Percentiles rank a stretch among this genome's conserved stretches.
Evolutionary conservation across 1,140 invertebrate genomes (phyloP).

Genomic region (Ridgeia piscesae): DNA sequence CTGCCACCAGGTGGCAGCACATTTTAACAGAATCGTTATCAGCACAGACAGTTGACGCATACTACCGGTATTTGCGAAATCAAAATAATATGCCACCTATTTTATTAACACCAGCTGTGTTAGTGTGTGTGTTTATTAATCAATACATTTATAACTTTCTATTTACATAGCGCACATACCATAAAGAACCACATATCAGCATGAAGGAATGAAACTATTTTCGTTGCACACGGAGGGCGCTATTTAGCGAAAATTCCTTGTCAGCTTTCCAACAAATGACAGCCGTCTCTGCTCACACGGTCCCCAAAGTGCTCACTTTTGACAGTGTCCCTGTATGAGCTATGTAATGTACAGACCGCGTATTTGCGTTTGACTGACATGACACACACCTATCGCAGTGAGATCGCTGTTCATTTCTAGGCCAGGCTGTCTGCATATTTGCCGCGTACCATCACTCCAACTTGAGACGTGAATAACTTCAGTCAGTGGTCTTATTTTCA

Average conservation of each 20-base stretch:
- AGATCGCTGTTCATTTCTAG: slow-evolving; percentile 1
- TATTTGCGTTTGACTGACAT: background rate
- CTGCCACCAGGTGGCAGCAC: background rate
- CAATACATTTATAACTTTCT: background rate
- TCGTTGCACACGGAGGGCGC: background rate
- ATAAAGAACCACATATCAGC: background rate
- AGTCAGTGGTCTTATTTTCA: background rate
- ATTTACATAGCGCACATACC: background rate
- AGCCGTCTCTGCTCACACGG: background rate
- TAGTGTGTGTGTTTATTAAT: background rate
- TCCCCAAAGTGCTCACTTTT: background rate
- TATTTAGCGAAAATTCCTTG: background rate
- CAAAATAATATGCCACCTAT: background rate
- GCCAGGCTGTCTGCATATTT: background rate
- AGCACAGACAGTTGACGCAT: background rate
- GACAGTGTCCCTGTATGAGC: background rate
- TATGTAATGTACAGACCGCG: background rate
- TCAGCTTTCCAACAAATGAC: background rate
- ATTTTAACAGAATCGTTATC: background rate
- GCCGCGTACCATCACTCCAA: background rate
- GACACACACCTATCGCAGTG: background rate
- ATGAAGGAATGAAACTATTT: background rate
- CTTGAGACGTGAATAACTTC: background rate
- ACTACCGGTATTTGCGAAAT: background rate
- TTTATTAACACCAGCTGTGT: background rate